phyloP scores from a whole-genome alignment of 2,888 invertebrate genomes.

The Cosmia trapezina region DNA sequence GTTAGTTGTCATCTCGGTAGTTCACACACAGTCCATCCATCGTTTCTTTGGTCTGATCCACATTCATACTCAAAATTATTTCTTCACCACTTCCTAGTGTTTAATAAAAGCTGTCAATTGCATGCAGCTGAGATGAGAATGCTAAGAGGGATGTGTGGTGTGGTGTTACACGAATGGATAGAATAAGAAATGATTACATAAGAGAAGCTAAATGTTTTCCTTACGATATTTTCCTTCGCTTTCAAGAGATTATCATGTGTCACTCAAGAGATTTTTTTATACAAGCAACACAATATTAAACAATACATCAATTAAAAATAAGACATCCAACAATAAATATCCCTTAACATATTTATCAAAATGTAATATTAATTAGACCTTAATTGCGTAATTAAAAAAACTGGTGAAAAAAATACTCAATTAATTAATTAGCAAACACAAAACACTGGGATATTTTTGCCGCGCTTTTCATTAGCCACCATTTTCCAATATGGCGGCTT shows the following conservation, averaged over 20 bases:
- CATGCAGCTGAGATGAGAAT: no score
- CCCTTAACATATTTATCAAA: slow-evolving; percentile 24
- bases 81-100: background rate
- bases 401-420: slow-evolving; percentile 39
- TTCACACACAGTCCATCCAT: background rate
- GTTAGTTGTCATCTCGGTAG: no score
- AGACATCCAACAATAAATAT: slow-evolving; percentile 20
- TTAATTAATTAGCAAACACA: slow-evolving; percentile 55
- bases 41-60: background rate
- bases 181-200: no score
- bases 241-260: no score
- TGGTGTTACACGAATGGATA: no score
- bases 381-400: slow-evolving; percentile 46
- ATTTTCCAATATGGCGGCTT: slow-evolving; percentile 63
- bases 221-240: background rate
- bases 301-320: slow-evolving; percentile 14
- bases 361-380: slow-evolving; percentile 26
- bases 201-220: background rate
- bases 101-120: background rate
- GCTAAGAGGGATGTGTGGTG: no score
- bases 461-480: slow-evolving; percentile 55
- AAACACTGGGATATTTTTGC: slow-evolving; percentile 58
- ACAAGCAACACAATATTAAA: background rate
- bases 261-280: background rate
- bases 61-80: background rate